A percentile compares a stretch with the other conserved stretches of the same genome.
Conservation (phyloP, 2,888 invertebrate species). For the Brachyptera putata region DNA sequence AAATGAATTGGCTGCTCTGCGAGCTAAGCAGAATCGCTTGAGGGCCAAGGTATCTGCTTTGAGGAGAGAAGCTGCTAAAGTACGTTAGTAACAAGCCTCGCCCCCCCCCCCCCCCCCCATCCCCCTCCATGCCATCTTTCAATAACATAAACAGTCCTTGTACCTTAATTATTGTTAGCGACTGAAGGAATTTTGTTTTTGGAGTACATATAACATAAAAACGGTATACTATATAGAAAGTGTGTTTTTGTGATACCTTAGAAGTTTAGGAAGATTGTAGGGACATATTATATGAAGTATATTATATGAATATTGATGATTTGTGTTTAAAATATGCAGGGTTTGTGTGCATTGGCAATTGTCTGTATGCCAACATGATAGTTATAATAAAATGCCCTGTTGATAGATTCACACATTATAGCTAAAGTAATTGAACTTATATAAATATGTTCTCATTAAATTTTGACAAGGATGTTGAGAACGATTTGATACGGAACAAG, state of each 20-base stretch:
- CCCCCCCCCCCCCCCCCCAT: background rate
- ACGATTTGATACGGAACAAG: too few relatives aligned
- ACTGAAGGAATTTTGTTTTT: background rate
- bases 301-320: too few relatives aligned
- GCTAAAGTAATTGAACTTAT: too few relatives aligned
- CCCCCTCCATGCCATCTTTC: background rate
- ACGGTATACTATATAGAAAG: constrained; percentile 8
- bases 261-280: background rate
- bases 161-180: background rate
- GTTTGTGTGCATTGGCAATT: too few relatives aligned
- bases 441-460: too few relatives aligned
- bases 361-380: too few relatives aligned
- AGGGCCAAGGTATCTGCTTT: constrained; percentile 58
- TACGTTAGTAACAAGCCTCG: background rate
- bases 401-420: too few relatives aligned
- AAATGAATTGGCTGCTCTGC: constrained; percentile 55
- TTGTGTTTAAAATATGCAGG: too few relatives aligned
- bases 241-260: constrained; percentile 11
- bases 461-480: too few relatives aligned
- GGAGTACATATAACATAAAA: background rate
- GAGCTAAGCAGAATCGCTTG: constrained; percentile 59
- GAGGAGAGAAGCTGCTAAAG: constrained; percentile 47
- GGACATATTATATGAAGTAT: too few relatives aligned
- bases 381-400: too few relatives aligned
- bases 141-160: background rate